These are phyloP conservation scores for Drosophila yooni DNA, from an alignment of 2,888 invertebrate genomes.

Conservation along the genomic window DNA sequence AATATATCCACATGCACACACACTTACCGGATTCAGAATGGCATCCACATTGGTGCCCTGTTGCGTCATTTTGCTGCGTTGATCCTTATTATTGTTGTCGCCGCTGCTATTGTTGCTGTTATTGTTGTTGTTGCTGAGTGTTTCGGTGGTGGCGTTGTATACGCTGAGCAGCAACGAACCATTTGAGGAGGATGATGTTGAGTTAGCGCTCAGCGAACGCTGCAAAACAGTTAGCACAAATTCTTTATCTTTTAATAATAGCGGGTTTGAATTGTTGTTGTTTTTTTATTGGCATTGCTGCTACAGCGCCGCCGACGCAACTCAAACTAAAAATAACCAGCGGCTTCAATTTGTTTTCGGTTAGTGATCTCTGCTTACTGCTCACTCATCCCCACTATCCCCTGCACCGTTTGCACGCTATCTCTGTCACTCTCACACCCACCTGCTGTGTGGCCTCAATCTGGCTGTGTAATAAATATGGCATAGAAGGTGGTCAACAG, in stretches of 20 bases:
- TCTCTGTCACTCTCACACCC: slow-evolving; percentile 5
- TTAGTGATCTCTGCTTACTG: slow-evolving; percentile 7
- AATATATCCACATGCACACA: neutral
- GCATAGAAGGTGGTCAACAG: slow-evolving; percentile 48
- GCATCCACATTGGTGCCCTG: slow-evolving; percentile 79
- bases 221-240: slow-evolving; percentile 42
- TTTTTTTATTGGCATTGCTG: neutral
- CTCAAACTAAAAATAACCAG: slow-evolving; percentile 21
- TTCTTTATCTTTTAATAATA: neutral
- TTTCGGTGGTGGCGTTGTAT: slow-evolving; percentile 67
- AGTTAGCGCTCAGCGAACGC: slow-evolving; percentile 80
- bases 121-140: slow-evolving; percentile 49
- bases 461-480: slow-evolving; percentile 57
- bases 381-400: neutral
- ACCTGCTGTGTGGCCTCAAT: slow-evolving; percentile 24
- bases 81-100: slow-evolving; percentile 54
- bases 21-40: slow-evolving; percentile 83
- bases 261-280: neutral
- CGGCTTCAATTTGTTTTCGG: slow-evolving; percentile 6
- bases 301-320: slow-evolving; percentile 20
- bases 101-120: slow-evolving; percentile 46
- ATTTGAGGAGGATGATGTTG: slow-evolving; percentile 78
- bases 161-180: slow-evolving; percentile 74
- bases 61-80: slow-evolving; percentile 65
- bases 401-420: neutral